Evolutionary conservation across 2,888 invertebrate genomes (phyloP).

Genomic region (Acronicta aceris): DNA sequence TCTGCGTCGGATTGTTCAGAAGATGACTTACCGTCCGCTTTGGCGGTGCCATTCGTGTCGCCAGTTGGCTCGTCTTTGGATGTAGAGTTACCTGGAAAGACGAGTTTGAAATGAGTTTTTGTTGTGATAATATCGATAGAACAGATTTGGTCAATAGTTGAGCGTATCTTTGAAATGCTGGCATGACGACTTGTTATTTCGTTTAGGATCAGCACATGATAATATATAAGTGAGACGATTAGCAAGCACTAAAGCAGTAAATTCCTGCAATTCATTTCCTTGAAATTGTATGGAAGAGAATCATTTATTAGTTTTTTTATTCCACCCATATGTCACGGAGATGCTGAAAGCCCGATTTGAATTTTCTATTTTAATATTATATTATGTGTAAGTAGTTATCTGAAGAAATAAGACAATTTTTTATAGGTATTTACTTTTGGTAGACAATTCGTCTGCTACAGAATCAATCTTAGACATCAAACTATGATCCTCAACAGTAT

Average conservation of each 20-base stretch:
- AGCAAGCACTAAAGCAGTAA: constrained; percentile 17
- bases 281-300: constrained; percentile 15
- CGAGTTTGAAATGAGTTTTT: constrained; percentile 16
- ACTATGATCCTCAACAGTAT: no score
- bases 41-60: constrained; percentile 75
- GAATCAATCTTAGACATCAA: no score
- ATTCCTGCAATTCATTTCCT: no score
- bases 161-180: constrained; percentile 15
- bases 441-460: no score
- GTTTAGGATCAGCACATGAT: constrained; percentile 8
- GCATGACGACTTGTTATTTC: constrained; percentile 29
- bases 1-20: constrained; percentile 94
- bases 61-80: constrained; percentile 72
- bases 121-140: not conserved
- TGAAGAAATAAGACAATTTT: no score
- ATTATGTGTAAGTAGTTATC: no score
- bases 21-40: constrained; percentile 88
- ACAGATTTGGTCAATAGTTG: constrained; percentile 2
- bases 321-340: not conserved
- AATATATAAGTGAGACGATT: constrained; percentile 18
- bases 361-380: no score
- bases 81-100: constrained; percentile 77
- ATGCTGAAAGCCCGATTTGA: no score
- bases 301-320: constrained; percentile 4
- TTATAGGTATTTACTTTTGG: no score